Base-by-base conservation (phyloP, 2,797 vertebrate genomes). In the Tenualosa thibaudeaui region DNA sequence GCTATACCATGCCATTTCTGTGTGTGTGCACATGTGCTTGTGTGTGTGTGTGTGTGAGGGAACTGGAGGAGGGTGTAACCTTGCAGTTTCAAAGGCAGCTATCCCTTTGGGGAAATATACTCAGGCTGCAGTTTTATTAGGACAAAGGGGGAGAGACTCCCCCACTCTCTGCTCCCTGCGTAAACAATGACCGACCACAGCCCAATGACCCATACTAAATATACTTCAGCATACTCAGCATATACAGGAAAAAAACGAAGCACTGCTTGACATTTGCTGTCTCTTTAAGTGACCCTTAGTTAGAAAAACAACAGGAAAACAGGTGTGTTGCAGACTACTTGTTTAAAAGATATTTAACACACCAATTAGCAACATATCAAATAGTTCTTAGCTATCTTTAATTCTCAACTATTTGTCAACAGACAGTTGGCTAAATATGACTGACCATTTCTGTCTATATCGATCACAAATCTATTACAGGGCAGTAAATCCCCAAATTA, bases 31-130 rank as follows among this genome's bases (percentile, higher is more conserved):
- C 26, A n/a, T 26, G 8, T 65, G 24, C 37, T 1, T 68, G 65
- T 37, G 65, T 71, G 26, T 71, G 65, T 37, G 65, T 71, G 65
- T 37, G 26, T 5, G 37, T 12, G 17, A 13, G 37, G 37, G 37
- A 31, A 37, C 37, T 75, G 68, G 68, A 19, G 68, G 37, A 75
- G 68, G 68, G 68, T 75, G 68, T 75, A 75, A 75, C 68, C 68
- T 75, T 75, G 13, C 68, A 19, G 1, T 75, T 75, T 75, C 31
- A 75, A 75, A 75, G 68, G 40, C 31, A 75, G 43, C 68, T 43
- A 37, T 75, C 68, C 68, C 68, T 75, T 75, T 75, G 31, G 37
- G 68, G 37, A 75, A 75, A 75, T 75, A 43, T 3, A 75, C 31
- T 75, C 68, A 22, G 68, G 68, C 5, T 40, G 68, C 68, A 40